Percentiles rank a stretch among this genome's conserved stretches.
phyloP scores from a whole-genome alignment of 2,888 invertebrate genomes.

The Marasmarcha lunaedactyla region DNA sequence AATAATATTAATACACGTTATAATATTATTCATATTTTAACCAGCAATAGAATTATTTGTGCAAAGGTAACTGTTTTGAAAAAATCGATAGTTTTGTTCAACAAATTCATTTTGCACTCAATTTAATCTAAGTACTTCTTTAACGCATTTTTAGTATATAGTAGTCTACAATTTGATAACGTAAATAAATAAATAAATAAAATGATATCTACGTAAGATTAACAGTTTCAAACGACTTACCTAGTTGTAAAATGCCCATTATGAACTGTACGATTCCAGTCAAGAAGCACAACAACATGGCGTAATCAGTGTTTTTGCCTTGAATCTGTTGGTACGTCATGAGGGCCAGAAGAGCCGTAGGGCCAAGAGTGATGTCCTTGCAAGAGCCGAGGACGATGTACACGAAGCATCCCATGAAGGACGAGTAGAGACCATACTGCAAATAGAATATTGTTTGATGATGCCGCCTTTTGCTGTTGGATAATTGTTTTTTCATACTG shows the following conservation, averaged over 20 bases:
- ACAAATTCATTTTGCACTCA: too few species aligned
- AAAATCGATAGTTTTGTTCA: too few species aligned
- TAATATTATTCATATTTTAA: too few species aligned
- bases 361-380: constrained; percentile 89
- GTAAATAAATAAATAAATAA: too few species aligned
- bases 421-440: constrained; percentile 95
- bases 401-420: constrained; percentile 93
- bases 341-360: constrained; percentile 93
- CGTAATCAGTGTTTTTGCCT: constrained; percentile 80
- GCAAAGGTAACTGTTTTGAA: too few species aligned
- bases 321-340: constrained; percentile 87
- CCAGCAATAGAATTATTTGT: too few species aligned
- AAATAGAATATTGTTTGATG: constrained; percentile 17
- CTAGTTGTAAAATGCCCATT: constrained; percentile 86
- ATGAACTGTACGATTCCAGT: constrained; percentile 84
- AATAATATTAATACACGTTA: too few species aligned
- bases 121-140: too few species aligned
- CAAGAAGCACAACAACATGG: constrained; percentile 84
- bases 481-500: constrained; percentile 3
- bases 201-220: too few species aligned
- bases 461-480: too few species aligned
- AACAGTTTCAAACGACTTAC: constrained; percentile 62
- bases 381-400: constrained; percentile 92
- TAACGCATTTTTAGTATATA: too few species aligned
- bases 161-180: too few species aligned